Conservation (phyloP, 2,888 invertebrate genomes). For the Pristionchus fissidentatus region DNA sequence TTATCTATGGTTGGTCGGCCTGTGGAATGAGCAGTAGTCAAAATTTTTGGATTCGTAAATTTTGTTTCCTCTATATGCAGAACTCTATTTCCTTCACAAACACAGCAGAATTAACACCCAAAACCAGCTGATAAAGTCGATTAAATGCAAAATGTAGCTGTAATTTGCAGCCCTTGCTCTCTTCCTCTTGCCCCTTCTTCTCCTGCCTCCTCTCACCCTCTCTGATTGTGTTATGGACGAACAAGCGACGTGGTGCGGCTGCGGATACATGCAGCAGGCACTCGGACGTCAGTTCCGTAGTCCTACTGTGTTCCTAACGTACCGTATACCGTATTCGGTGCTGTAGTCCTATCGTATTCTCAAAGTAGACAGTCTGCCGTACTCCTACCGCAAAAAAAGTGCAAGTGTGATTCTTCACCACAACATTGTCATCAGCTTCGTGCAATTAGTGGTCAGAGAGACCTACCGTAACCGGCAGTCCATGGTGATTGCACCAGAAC, state of each 20-base stretch:
- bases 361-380: background rate
- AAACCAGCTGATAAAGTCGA: no score
- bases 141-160: no score
- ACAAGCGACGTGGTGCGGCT: constrained; percentile 57
- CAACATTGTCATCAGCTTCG: no score
- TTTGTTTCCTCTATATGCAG: no score
- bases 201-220: background rate
- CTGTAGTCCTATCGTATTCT: background rate
- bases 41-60: no score
- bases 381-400: background rate
- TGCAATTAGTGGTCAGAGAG: no score
- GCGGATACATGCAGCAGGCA: constrained; percentile 54
- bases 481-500: background rate
- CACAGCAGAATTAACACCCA: no score
- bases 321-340: background rate
- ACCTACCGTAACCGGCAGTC: background rate
- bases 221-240: constrained; percentile 47
- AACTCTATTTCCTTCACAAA: no score
- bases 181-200: background rate
- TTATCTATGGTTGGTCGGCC: no score
- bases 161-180: no score
- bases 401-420: no score
- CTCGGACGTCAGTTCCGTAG: constrained; percentile 52
- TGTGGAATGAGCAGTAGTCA: no score
- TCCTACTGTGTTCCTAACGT: background rate